Evolutionary conservation across 2,113 vertebrate species (phyloP).

Genomic region (Tetrao urogallus): DNA sequence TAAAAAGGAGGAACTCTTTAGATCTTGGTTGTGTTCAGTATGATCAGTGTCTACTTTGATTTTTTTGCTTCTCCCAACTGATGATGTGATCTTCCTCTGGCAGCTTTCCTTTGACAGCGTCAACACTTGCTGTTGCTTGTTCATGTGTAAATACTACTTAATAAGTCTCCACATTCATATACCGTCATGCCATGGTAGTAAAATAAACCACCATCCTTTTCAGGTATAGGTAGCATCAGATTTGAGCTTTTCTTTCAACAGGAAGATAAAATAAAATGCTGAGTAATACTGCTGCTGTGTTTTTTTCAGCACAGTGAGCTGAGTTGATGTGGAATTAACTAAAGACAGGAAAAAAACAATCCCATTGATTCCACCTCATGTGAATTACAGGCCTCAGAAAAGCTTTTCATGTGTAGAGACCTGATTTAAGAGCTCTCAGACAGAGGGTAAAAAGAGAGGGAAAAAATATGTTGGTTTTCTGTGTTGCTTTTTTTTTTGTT

Average conservation of each 20-base stretch:
- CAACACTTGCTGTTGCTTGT: slow-evolving; percentile 21
- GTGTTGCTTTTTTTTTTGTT: not conserved
- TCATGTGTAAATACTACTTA: slow-evolving; percentile 16
- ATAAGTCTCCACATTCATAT: slow-evolving; percentile 14
- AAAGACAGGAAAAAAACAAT: slow-evolving; percentile 61
- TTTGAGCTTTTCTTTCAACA: slow-evolving; percentile 31
- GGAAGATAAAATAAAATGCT: slow-evolving; percentile 19
- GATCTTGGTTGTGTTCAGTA: not conserved
- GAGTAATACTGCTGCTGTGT: not conserved
- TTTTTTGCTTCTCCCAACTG: not conserved
- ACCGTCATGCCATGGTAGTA: slow-evolving; percentile 8
- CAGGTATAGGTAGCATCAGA: slow-evolving; percentile 26
- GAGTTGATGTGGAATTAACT: slow-evolving; percentile 64
- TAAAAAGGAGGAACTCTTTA: not conserved
- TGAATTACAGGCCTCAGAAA: slow-evolving; percentile 32
- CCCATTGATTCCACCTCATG: not conserved
- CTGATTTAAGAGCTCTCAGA: not conserved
- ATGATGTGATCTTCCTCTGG: not conserved
- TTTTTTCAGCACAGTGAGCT: slow-evolving; percentile 20
- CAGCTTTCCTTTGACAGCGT: not conserved
- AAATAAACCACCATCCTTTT: slow-evolving; percentile 22
- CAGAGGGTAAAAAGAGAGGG: not conserved
- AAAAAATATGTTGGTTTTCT: not conserved
- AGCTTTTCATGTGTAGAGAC: slow-evolving; percentile 25
- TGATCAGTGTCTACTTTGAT: not conserved